These are phyloP conservation scores for Geodia barretti DNA, from an alignment of 37 sponge, comb jelly and placozoan genomes.

Conservation along the genomic window DNA sequence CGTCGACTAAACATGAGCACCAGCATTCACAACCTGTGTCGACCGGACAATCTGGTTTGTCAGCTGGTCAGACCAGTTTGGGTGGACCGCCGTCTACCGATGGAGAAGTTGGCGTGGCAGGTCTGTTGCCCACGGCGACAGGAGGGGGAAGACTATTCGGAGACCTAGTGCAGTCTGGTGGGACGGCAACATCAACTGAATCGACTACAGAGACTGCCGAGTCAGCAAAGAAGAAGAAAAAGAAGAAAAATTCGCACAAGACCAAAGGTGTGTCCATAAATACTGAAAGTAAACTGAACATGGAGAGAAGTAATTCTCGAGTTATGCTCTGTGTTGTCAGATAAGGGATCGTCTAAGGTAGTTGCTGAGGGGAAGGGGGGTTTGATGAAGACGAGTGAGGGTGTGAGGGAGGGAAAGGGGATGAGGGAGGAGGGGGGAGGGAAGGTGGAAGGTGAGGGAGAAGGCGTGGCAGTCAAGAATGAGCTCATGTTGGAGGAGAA, in stretches of 20 bases:
- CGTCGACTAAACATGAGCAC: background rate
- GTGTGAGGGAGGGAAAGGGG: background rate
- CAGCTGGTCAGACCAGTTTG: background rate
- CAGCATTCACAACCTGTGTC: background rate
- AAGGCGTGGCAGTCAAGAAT: background rate
- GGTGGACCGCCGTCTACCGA: too few species aligned
- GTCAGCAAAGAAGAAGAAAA: constrained; percentile 6
- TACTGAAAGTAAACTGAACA: background rate
- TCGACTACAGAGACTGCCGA: background rate
- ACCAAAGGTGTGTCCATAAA: background rate
- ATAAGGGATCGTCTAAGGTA: background rate
- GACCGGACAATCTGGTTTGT: background rate
- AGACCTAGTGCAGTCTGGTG: too few species aligned
- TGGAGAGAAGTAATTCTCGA: background rate
- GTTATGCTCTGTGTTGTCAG: background rate
- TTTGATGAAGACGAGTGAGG: background rate
- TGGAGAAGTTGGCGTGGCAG: too few species aligned
- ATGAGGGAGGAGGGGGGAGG: background rate
- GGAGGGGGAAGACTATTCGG: too few species aligned
- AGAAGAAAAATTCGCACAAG: background rate
- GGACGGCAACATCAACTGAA: background rate
- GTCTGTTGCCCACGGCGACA: too few species aligned
- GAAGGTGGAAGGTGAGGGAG: background rate
- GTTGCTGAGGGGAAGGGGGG: background rate
- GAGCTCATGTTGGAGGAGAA: background rate